Evolutionary conservation across 2,113 vertebrate genomes (phyloP).

Genomic region (Astur gentilis): DNA sequence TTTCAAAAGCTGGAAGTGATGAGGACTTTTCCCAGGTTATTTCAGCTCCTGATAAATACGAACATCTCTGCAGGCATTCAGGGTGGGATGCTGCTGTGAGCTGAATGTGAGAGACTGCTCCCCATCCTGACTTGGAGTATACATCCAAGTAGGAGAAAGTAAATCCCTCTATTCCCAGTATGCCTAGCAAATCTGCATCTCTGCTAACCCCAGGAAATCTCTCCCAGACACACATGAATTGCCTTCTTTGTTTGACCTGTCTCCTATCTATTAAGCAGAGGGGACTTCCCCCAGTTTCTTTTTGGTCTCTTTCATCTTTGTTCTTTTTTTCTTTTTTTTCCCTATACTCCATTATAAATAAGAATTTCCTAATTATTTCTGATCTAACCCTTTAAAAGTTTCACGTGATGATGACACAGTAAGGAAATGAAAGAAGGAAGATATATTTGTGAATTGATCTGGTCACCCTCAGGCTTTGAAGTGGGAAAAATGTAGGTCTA

Average conservation of each 20-base stretch:
- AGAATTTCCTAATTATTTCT: slow-evolving; percentile 57
- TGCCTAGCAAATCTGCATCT: not conserved
- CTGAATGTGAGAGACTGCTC: not conserved
- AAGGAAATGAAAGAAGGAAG: slow-evolving; percentile 55
- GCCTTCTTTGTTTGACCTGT: slow-evolving; percentile 8
- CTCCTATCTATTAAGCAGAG: not conserved
- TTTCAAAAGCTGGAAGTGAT: not conserved
- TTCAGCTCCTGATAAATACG: not conserved
- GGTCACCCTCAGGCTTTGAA: slow-evolving; percentile 43
- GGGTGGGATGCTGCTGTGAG: not conserved
- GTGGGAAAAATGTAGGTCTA: slow-evolving; percentile 37
- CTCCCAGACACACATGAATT: not conserved
- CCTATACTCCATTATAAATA: slow-evolving; percentile 1
- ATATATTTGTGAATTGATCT: slow-evolving; percentile 44
- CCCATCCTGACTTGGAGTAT: not conserved
- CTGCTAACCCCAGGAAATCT: not conserved
- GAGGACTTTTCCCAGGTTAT: not conserved
- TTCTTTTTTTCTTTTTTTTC: not conserved
- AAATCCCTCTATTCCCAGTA: not conserved
- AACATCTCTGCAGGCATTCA: not conserved
- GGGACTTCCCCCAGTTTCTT: not conserved
- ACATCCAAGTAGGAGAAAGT: not conserved
- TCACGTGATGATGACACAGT: slow-evolving; percentile 53
- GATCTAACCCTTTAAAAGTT: slow-evolving; percentile 38
- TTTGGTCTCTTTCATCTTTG: slow-evolving; percentile 22